A percentile compares a stretch with the other conserved stretches of the same genome.
These are phyloP conservation scores for Athetis lepigone DNA, from an alignment of 2,888 invertebrate species.

Conservation along the genomic window DNA sequence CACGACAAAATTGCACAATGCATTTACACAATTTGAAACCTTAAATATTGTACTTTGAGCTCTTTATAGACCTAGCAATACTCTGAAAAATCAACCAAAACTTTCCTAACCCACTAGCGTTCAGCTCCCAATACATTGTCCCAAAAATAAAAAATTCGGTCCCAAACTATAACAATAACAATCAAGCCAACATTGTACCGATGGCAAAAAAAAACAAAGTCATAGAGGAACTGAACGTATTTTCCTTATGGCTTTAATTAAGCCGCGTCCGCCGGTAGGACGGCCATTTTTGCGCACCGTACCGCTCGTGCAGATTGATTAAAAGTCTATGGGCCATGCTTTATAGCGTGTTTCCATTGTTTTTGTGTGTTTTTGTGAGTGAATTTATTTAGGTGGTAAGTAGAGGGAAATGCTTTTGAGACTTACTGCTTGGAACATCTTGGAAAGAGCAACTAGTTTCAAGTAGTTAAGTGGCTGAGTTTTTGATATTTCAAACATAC, in stretches of 20 bases:
- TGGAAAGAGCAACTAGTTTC: too few relatives aligned
- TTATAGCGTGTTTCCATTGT: conserved; percentile 81
- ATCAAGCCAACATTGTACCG: conserved; percentile 64
- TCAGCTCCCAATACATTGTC: background rate
- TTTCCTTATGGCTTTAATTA: conserved; percentile 91
- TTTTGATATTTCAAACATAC: too few relatives aligned
- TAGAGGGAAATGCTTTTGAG: too few relatives aligned
- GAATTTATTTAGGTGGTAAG: conserved; percentile 10
- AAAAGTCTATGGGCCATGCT: conserved; percentile 91
- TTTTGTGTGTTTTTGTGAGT: conserved; percentile 42
- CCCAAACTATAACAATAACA: conserved; percentile 62
- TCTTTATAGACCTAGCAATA: too few relatives aligned
- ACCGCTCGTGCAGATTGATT: conserved; percentile 90
- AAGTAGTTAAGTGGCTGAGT: too few relatives aligned
- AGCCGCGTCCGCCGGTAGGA: conserved; percentile 76
- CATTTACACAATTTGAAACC: too few relatives aligned
- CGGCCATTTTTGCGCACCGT: conserved; percentile 89
- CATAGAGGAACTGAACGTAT: conserved; percentile 81
- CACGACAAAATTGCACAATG: too few relatives aligned
- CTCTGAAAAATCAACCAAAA: background rate
- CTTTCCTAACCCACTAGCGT: too few relatives aligned
- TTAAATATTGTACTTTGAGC: too few relatives aligned
- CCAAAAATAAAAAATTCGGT: conserved; percentile 17
- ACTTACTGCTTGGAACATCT: too few relatives aligned
- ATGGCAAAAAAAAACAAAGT: conserved; percentile 74